Evolutionary conservation across 2,888 invertebrate genomes (phyloP).

Genomic region (Dynastes maya): DNA sequence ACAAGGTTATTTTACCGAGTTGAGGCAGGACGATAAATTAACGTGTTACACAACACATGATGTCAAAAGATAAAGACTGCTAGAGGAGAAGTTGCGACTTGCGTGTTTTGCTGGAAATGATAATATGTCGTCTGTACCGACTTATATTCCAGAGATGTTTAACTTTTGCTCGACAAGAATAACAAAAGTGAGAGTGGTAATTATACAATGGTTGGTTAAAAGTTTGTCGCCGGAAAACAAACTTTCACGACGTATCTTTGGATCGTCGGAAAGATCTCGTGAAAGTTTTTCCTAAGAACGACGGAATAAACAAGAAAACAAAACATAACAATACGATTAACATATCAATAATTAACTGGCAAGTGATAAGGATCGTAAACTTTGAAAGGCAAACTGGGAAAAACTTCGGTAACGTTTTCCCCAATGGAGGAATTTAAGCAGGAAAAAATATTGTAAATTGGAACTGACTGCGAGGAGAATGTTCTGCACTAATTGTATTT

Average conservation of each 20-base stretch:
- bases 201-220: slow-evolving; percentile 36
- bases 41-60: slow-evolving; percentile 27
- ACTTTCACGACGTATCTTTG: slow-evolving; percentile 32
- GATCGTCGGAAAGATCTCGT: background rate
- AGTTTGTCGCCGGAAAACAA: slow-evolving; percentile 24
- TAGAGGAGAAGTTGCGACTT: background rate
- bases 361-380: background rate
- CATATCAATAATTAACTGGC: slow-evolving; percentile 29
- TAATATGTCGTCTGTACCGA: slow-evolving; percentile 14
- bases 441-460: background rate
- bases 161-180: slow-evolving; percentile 26
- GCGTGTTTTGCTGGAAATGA: background rate
- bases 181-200: slow-evolving; percentile 44
- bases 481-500: too few relatives aligned
- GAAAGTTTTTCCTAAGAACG: background rate
- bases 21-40: slow-evolving; percentile 28
- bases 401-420: background rate
- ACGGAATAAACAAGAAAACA: slow-evolving; percentile 8
- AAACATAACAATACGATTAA: slow-evolving; percentile 25
- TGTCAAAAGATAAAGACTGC: slow-evolving; percentile 14
- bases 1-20: slow-evolving; percentile 10
- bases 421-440: background rate
- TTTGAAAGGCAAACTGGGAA: background rate
- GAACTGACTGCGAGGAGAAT: too few relatives aligned
- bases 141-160: slow-evolving; percentile 35